A percentile compares a stretch with the other conserved stretches of the same genome.
These are phyloP conservation scores for Clarias fuscus DNA, from an alignment of 2,797 vertebrate genomes.

Conservation along the genomic window DNA sequence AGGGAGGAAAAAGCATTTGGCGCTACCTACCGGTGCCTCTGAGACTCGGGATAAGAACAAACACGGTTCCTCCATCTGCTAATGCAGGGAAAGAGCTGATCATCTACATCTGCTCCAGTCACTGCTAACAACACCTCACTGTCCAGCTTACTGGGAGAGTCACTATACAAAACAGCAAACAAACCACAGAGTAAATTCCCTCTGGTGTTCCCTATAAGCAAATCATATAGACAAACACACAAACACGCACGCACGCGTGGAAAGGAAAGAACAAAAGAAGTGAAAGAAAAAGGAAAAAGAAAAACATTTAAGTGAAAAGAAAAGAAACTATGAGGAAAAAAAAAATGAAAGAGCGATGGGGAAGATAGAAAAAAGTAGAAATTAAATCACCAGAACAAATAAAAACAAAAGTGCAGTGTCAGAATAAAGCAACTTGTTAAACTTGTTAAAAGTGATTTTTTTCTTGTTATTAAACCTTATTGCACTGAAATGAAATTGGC, in stretches of 20 bases:
- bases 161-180: constrained; percentile 59
- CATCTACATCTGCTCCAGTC: constrained; percentile 66
- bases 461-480: not conserved
- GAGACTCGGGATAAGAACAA: constrained; percentile 67
- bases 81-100: constrained; percentile 66
- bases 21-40: constrained; percentile 70
- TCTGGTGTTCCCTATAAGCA: not conserved
- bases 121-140: constrained; percentile 77
- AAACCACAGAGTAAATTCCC: not conserved
- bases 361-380: not conserved
- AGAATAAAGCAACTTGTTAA: not conserved
- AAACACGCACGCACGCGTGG: too few relatives aligned
- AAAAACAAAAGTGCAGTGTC: not conserved
- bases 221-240: not conserved
- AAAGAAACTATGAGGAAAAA: not conserved
- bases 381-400: not conserved
- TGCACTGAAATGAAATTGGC: not conserved
- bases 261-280: not conserved
- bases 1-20: not conserved
- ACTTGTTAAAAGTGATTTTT: not conserved
- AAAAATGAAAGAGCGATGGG: not conserved
- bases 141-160: constrained; percentile 79
- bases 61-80: constrained; percentile 69
- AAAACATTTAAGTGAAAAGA: not conserved
- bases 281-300: not conserved